Percentiles rank a stretch among this genome's conserved stretches.
Evolutionary conservation across 1,140 invertebrate species (phyloP).

Genomic region (Idris sp.): DNA sequence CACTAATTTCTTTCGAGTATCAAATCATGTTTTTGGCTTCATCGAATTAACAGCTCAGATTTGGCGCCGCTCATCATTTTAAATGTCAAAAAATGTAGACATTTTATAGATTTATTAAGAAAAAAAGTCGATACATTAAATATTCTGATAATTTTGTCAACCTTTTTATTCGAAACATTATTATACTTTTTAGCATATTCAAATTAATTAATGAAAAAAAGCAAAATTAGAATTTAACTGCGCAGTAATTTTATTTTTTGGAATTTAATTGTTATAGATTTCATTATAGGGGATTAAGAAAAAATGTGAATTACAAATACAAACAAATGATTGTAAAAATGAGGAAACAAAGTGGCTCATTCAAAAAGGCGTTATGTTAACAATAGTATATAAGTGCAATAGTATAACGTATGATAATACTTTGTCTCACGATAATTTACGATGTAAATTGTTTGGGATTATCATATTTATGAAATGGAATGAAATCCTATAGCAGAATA

Average conservation of each 20-base stretch:
- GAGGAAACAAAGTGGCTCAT: background rate
- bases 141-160: too few species aligned
- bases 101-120: too few species aligned
- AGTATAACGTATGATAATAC: constrained; percentile 44
- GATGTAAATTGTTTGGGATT: constrained; percentile 56
- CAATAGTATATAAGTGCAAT: constrained; percentile 17
- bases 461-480: constrained; percentile 62
- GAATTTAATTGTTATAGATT: too few species aligned
- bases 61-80: constrained; percentile 11
- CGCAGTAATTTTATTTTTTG: too few species aligned
- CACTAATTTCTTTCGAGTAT: constrained; percentile 50
- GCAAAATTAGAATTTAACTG: too few species aligned
- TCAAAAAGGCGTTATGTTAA: constrained; percentile 5
- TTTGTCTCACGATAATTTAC: constrained; percentile 55
- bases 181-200: too few species aligned
- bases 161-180: too few species aligned
- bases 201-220: too few species aligned
- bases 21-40: constrained; percentile 18
- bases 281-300: too few species aligned
- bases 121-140: too few species aligned
- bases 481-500: constrained; percentile 39
- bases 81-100: too few species aligned
- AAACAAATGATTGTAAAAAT: background rate
- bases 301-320: background rate
- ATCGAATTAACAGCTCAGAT: constrained; percentile 1